A percentile compares a stretch with the other conserved stretches of the same genome.
These are phyloP conservation scores for Desoria tigrina DNA, from an alignment of 2,888 invertebrate genomes.

Conservation along the genomic window DNA sequence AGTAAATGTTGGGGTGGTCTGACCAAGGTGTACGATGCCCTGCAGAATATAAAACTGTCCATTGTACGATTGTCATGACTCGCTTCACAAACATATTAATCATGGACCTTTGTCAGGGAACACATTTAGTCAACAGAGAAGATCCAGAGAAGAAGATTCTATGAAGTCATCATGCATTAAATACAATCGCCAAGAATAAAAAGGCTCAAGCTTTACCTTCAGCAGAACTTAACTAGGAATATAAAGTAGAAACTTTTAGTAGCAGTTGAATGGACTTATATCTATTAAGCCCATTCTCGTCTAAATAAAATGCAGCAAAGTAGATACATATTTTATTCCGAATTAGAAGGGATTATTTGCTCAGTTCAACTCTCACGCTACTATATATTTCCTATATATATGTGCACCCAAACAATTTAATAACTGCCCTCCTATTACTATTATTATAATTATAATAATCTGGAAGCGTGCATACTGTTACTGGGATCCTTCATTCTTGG, in stretches of 20 bases:
- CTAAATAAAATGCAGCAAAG: too few relatives aligned
- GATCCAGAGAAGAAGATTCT: slow-evolving; percentile 31
- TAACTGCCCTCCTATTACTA: slow-evolving; percentile 12
- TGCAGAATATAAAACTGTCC: slow-evolving; percentile 49
- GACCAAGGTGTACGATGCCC: slow-evolving; percentile 50
- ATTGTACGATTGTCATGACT: slow-evolving; percentile 54
- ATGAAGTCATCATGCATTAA: slow-evolving; percentile 51
- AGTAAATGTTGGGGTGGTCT: slow-evolving; percentile 45
- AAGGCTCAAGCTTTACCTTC: not conserved
- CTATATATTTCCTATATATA: not conserved
- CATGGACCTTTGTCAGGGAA: slow-evolving; percentile 51
- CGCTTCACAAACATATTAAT: slow-evolving; percentile 54
- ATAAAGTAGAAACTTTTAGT: too few relatives aligned
- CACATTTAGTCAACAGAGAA: slow-evolving; percentile 43
- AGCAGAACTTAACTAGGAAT: not conserved
- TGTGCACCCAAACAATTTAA: slow-evolving; percentile 25
- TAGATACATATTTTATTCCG: too few relatives aligned
- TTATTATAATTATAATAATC: slow-evolving; percentile 16
- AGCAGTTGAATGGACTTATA: slow-evolving; percentile 3
- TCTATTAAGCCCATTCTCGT: too few relatives aligned
- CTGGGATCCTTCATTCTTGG: slow-evolving; percentile 5
- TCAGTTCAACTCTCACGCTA: slow-evolving; percentile 12
- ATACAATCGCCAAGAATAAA: not conserved
- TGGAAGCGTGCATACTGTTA: slow-evolving; percentile 14
- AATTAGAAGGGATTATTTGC: too few relatives aligned